Evolutionary conservation across 2,888 invertebrate species (phyloP), one percentile per base, ranked within the genome.

Genomic region (Heliconius charithonia): DNA sequence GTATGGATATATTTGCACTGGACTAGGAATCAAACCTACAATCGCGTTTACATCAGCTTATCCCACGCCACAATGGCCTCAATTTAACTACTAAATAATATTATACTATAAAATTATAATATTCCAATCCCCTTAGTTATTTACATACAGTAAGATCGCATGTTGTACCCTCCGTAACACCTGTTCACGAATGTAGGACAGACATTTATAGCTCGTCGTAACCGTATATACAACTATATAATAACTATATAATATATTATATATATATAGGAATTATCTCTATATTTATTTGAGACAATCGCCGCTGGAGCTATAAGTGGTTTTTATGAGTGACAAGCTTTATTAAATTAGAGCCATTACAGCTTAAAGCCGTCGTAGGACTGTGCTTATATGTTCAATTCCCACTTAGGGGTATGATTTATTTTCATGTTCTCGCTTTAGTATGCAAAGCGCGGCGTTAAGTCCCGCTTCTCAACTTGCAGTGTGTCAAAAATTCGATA

Each of bases 121-220:
- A 27, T 71, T 51, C 27, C 29, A 67, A 4, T n/a, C 67, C 67
- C 67, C 37, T 67, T 16, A 71, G 51, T 71, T 71, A 56, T 29
- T 56, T 59, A 63, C 73, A 63, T 74, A 62, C 10, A 74, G 16
- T 74, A 27, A 74, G 41, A 63, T 71, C 37, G 63, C 73, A 74
- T 41, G 59, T 56, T 37, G n/a, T 59, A n/a, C 56, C 29, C 59
- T 27, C 32, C 56, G 56, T 70, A 75, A 71, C 77, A 80, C 80
- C 80, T 80, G 75, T 77, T 79, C 56, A 74, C 71, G 19, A 79
- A 80, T 71, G 71, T 75, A 73, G 77, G 70, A 56, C 74, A 77
- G 76, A 71, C 75, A 72, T 77, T 71, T 75, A 77, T 79, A 79
- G 56, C 69, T 67, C 74, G 71, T 76, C 32, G 75, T 75, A 76